phyloP scores from a whole-genome alignment of 2,888 invertebrate genomes.

The Agrochola litura region DNA sequence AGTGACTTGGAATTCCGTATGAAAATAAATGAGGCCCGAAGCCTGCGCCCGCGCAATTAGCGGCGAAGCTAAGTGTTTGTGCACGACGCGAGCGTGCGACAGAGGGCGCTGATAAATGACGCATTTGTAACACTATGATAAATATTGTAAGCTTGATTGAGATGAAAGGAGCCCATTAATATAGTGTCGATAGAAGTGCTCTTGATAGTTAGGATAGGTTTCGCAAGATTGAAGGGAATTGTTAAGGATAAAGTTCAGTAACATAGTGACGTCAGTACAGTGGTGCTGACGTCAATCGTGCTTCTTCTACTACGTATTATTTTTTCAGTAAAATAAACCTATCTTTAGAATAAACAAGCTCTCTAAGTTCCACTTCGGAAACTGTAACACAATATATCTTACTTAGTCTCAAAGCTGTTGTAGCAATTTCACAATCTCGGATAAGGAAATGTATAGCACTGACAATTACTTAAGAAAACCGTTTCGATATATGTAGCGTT shows the following conservation, averaged over 20 bases:
- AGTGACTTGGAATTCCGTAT: slow-evolving; percentile 61
- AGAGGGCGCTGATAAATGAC: slow-evolving; percentile 62
- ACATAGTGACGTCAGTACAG: no score
- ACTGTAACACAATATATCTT: slow-evolving; percentile 36
- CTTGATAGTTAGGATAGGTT: slow-evolving; percentile 21
- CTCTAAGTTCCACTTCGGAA: slow-evolving; percentile 6
- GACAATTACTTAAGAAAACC: slow-evolving; percentile 56
- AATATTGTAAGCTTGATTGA: slow-evolving; percentile 57
- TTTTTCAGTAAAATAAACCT: neutral
- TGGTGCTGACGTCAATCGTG: no score
- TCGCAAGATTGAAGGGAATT: slow-evolving; percentile 28
- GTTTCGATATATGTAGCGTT: slow-evolving; percentile 42
- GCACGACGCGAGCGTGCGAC: slow-evolving; percentile 63
- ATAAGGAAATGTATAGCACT: slow-evolving; percentile 54
- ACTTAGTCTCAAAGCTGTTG: slow-evolving; percentile 33
- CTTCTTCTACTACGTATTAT: neutral
- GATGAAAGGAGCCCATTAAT: slow-evolving; percentile 62
- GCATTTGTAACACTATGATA: slow-evolving; percentile 61
- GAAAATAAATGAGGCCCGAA: slow-evolving; percentile 64
- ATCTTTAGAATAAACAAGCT: slow-evolving; percentile 2
- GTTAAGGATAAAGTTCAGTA: slow-evolving; percentile 5
- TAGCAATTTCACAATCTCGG: slow-evolving; percentile 50
- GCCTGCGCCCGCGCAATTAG: slow-evolving; percentile 67
- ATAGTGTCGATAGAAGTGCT: slow-evolving; percentile 44
- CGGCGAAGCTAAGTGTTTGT: slow-evolving; percentile 65